Base-by-base conservation (phyloP, 2,888 invertebrate genomes). In the Nebria brevicollis region DNA sequence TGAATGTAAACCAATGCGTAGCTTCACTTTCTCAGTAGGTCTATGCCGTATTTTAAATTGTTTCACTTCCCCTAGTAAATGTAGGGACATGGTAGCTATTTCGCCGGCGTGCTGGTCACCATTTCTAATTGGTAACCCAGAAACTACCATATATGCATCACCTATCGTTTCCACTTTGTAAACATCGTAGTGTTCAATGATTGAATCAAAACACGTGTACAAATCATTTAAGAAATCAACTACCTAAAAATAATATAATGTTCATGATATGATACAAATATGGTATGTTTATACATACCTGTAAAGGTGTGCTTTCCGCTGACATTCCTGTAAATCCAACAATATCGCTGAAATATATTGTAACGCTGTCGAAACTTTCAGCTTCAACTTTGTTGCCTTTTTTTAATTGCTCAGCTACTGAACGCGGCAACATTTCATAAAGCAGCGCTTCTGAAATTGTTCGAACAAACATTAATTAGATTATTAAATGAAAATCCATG, bases 161-260 rank as follows among this genome's bases (percentile, higher is more conserved):
- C 97, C 97, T 80, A 97, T 97, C 0, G 96, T 96, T 89, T 96
- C 96, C 77, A 97, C 97, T 91, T 98, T 98, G 89, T 97, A 97
- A 0, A 97, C 97, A 86, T 97, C 96, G 86, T 95, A 98, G 88
- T 95, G 94, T 86, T 96, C 97, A 85, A 98, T 94, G 83, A 97
- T 97, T 0, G 97, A 96, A 88, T 98, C 98, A 86, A 98, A 98
- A 85, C 96, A 95, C 2, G 98, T 98, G 90, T 98, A 98, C 66
- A 98, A 91, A 89, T 97, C 97, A 88, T 98, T 98, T 72, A 98
- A 90, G 86, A 98, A 95, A 88, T 97, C 95, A 7, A 98, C 98
- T 65, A 98, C 96, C 95, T 96, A 90, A n/a, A 88, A 89, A 20
- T 1, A 20, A 20, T 20, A 20, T 20, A 20, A 20, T 20, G 20